A percentile compares a stretch with the other conserved stretches of the same genome.
These are phyloP conservation scores for Gallinago stenura DNA, from an alignment of 2,797 vertebrate species.

Conservation along the genomic window DNA sequence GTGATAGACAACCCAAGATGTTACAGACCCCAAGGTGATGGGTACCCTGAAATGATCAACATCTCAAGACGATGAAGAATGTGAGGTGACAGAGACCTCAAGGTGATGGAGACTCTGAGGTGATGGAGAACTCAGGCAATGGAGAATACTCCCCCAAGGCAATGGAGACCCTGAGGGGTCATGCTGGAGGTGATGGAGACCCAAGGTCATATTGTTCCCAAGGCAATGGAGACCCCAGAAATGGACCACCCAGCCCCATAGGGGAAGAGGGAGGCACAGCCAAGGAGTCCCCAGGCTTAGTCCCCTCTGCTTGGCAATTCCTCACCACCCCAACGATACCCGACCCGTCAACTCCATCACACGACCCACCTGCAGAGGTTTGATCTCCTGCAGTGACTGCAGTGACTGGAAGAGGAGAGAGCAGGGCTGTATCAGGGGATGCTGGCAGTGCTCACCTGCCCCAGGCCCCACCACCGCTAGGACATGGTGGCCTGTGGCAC, in stretches of 20 bases:
- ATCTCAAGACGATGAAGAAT: not conserved
- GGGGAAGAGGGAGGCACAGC: not conserved
- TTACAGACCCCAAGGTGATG: not conserved
- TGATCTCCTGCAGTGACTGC: conserved; percentile 47
- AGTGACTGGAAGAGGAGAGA: conserved; percentile 33
- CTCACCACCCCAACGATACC: rapidly evolving
- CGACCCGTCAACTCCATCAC: rapidly evolving
- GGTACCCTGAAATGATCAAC: not conserved
- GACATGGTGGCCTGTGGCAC: not conserved
- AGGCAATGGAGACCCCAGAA: not conserved
- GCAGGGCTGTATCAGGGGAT: not conserved
- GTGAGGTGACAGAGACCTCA: not conserved
- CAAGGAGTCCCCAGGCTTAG: rapidly evolving
- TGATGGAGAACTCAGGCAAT: not conserved
- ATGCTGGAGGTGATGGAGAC: not conserved
- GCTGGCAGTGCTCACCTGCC: not conserved
- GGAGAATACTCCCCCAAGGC: not conserved
- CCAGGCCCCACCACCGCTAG: not conserved
- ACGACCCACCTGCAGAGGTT: conserved; percentile 32
- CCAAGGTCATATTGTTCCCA: not conserved
- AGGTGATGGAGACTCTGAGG: not conserved
- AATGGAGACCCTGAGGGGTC: not conserved
- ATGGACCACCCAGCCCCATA: not conserved
- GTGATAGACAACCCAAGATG: not conserved
- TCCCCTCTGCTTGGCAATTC: not conserved